Evolutionary conservation across 2,797 vertebrate genomes (phyloP).

Genomic region (Mus caroli): DNA sequence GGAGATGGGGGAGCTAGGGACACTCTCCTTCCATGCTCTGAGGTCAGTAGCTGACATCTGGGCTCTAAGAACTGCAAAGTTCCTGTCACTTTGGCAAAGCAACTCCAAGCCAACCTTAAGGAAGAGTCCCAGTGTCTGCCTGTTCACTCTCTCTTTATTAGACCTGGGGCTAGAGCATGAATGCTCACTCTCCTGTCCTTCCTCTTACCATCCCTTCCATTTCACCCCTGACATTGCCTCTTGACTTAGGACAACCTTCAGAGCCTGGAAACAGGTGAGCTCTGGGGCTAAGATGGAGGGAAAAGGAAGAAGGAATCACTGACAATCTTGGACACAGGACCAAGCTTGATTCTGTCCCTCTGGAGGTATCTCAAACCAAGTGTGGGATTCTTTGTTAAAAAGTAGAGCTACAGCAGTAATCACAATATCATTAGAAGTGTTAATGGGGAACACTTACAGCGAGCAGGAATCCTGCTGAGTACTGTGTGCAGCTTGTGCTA

Average conservation of each 20-base stretch:
- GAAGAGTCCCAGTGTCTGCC: background rate
- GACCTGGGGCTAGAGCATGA: background rate
- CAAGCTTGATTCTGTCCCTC: slow-evolving; percentile 10
- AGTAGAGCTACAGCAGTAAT: background rate
- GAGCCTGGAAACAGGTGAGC: background rate
- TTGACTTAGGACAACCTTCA: background rate
- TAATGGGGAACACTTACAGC: background rate
- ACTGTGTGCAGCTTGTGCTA: background rate
- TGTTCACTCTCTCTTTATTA: background rate
- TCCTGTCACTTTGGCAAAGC: background rate
- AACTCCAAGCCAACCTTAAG: background rate
- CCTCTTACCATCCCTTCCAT: background rate
- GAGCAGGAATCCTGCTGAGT: background rate
- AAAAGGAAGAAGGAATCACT: background rate
- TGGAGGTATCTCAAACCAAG: background rate
- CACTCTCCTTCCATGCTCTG: slow-evolving; percentile 52
- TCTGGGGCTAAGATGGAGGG: background rate
- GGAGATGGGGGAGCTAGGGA: slow-evolving; percentile 28
- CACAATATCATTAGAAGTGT: background rate
- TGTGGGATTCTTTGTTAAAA: background rate
- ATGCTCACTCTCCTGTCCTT: background rate
- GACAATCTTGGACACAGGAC: background rate
- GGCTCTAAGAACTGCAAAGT: background rate
- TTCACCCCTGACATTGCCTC: background rate
- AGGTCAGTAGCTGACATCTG: background rate